Evolutionary conservation across 2,888 invertebrate genomes (phyloP).

Genomic region (Trachelus iudaicus): DNA sequence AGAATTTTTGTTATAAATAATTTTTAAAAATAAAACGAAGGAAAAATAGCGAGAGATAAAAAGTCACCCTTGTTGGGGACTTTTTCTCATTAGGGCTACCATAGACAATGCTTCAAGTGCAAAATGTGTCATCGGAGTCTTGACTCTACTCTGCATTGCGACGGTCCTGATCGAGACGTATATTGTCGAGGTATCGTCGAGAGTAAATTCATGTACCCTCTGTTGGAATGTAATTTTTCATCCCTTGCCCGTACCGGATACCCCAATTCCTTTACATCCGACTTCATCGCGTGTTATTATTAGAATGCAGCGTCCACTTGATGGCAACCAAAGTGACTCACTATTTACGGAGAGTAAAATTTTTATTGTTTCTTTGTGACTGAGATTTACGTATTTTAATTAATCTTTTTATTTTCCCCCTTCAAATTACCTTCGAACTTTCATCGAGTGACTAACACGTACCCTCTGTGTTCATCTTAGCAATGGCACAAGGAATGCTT

Average conservation of each 20-base stretch:
- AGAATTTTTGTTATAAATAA: not conserved
- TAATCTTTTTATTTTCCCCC: constrained; percentile 16
- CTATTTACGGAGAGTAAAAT: not conserved
- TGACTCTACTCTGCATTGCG: constrained; percentile 90
- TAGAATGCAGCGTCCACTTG: not conserved
- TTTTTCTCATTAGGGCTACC: constrained; percentile 79
- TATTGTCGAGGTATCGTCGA: constrained; percentile 86
- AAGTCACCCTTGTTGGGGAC: constrained; percentile 44
- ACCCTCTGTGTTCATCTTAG: constrained; percentile 70
- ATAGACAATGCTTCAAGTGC: constrained; percentile 91
- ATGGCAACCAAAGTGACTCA: not conserved
- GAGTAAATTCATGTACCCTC: not conserved
- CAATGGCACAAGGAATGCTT: constrained; percentile 94
- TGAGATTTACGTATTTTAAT: constrained; percentile 26
- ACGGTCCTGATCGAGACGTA: constrained; percentile 91
- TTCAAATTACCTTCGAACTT: constrained; percentile 21
- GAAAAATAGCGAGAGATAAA: not conserved
- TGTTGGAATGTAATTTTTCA: not conserved
- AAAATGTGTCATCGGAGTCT: constrained; percentile 84
- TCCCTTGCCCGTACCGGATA: not conserved
- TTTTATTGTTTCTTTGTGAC: constrained; percentile 8
- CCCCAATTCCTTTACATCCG: not conserved
- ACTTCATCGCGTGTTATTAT: not conserved
- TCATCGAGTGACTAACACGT: constrained; percentile 51
- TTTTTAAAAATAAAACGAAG: not conserved